phyloP scores from a whole-genome alignment of 2,888 invertebrate species.

The Myathropa florea region DNA sequence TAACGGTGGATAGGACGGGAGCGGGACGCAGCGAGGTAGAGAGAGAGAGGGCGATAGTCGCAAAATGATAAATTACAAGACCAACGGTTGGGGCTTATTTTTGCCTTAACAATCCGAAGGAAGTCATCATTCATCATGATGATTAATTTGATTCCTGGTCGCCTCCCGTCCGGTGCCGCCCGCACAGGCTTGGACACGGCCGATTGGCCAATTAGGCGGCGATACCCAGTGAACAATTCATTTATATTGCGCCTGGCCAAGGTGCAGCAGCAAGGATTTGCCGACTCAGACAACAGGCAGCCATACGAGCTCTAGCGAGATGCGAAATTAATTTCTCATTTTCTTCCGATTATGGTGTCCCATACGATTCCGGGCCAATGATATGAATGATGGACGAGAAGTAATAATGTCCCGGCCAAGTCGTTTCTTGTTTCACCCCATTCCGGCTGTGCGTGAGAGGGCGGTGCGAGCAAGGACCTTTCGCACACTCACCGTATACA shows the following conservation, averaged over 20 bases:
- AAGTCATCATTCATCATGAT: constrained; percentile 69
- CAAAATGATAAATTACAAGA: constrained; percentile 63
- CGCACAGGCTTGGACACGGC: constrained; percentile 18
- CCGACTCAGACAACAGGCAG: background rate
- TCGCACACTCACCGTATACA: background rate
- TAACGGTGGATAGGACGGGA: background rate
- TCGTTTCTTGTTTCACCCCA: background rate
- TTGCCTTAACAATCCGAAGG: constrained; percentile 48
- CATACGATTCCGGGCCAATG: background rate
- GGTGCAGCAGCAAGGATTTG: background rate
- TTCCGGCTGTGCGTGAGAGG: background rate
- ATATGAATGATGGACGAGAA: constrained; percentile 38
- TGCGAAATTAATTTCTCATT: constrained; percentile 56
- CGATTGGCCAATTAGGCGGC: constrained; percentile 68
- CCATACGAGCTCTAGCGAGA: constrained; percentile 29
- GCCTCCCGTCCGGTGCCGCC: constrained; percentile 7
- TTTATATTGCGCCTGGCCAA: constrained; percentile 33
- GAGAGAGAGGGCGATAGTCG: background rate
- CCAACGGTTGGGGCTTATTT: constrained; percentile 43
- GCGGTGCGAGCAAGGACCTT: background rate
- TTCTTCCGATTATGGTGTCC: constrained; percentile 30
- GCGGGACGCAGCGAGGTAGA: background rate
- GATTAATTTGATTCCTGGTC: constrained; percentile 63
- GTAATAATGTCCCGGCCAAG: constrained; percentile 11
- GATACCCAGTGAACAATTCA: constrained; percentile 62